Conservation (phyloP, 1,140 invertebrate genomes). For the Rhynchophorus ferrugineus region DNA sequence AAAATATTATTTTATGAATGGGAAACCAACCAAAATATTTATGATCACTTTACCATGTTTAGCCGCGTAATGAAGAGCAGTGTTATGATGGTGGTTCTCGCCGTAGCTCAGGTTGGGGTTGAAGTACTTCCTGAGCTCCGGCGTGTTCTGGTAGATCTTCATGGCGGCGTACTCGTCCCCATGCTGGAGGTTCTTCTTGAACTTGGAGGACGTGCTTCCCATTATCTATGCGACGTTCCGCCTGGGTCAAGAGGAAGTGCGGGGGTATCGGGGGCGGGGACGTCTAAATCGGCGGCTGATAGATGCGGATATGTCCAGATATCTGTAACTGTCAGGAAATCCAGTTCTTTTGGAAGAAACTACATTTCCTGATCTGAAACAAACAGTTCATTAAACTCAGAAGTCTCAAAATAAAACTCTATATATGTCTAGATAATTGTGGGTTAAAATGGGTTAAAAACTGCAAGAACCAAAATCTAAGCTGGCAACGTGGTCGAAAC, state of each 20-base stretch:
- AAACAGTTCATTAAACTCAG: not conserved
- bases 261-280: not conserved
- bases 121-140: conserved; percentile 56
- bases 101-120: conserved; percentile 65
- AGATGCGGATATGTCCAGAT: not conserved
- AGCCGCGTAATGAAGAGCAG: conserved; percentile 59
- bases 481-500: too few species aligned
- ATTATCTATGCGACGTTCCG: conserved; percentile 36
- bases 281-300: not conserved
- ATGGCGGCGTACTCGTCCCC: conserved; percentile 65
- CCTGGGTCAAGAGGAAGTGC: not conserved
- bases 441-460: too few species aligned
- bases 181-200: conserved; percentile 64
- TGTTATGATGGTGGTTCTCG: conserved; percentile 60
- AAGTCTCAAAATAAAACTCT: too few species aligned
- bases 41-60: conserved; percentile 53
- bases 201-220: conserved; percentile 64
- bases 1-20: not conserved
- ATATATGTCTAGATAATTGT: too few species aligned
- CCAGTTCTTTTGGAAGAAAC: conserved; percentile 17
- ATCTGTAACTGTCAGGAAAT: conserved; percentile 33
- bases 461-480: too few species aligned
- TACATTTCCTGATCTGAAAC: conserved; percentile 29
- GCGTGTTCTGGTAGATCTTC: conserved; percentile 52
- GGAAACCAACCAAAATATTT: not conserved